Evolutionary conservation across 2,797 vertebrate species (phyloP), one percentile per base, ranked within the genome.

Genomic region (Chelidonichthys spinosus): DNA sequence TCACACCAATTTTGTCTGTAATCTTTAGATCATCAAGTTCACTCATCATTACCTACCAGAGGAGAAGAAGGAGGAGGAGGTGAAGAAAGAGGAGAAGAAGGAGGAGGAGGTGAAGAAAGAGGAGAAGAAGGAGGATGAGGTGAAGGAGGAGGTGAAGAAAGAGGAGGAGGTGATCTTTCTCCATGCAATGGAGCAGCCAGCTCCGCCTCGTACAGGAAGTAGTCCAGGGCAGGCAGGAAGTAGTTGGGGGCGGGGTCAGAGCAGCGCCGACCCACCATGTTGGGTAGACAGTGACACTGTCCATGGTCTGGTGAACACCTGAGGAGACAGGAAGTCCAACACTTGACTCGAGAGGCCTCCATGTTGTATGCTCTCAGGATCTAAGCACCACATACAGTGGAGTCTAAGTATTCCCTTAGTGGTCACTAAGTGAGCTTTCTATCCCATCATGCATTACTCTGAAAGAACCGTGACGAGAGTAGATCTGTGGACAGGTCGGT

Each of bases 151-250:
- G 42, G 0, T 32, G 63, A 0, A 4, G 70, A 0, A 25, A 62
- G 1, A 40, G 71, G 6, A 55, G 92, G 63, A 11, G 92, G 65
- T 6, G 81, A 84, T 53, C 79, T 89, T 15, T 13, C 36, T 78
- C 75, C 86, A 40, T 83, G 56, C 60, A 96, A 88, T 0, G 92
- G 89, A 0, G 67, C 73, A 14, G 96, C 94, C 2, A 94, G 89
- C 81, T 98, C 96, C 2, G 96, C 96, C 90, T 97, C 96, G 58
- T 95, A 97, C 63, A 98, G 88, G 68, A 96, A 97, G 88, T 95
- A 96, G 90, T 96, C 95, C 70, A 97, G 77, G 3, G 90, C 78
- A 37, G 95, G 87, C 74, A 98, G 95, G 91, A 97, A 98, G 82
- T 95, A 91, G 0, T 95, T 95, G 0, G 89, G 85, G 0, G 93